A percentile compares a stretch with the other conserved stretches of the same genome.
These are phyloP conservation scores for Carabus problematicus DNA, from an alignment of 2,888 invertebrate genomes.

Conservation along the genomic window DNA sequence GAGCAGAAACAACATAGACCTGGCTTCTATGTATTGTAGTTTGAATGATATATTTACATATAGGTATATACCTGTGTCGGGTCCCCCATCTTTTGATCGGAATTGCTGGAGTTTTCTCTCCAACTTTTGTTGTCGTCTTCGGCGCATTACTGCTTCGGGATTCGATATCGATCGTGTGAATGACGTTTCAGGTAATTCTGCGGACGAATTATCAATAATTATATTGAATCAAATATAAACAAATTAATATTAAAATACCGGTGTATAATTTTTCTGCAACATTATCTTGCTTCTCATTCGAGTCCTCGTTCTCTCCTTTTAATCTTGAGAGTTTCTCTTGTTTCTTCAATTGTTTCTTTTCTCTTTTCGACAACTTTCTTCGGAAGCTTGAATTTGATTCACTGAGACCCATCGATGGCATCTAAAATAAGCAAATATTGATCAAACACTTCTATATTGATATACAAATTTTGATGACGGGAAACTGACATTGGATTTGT, in stretches of 20 bases:
- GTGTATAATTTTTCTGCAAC: constrained; percentile 93
- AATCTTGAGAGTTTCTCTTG: constrained; percentile 85
- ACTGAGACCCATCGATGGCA: constrained; percentile 71
- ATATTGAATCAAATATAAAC: too few relatives aligned
- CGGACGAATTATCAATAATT: constrained; percentile 47
- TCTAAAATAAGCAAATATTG: constrained; percentile 55
- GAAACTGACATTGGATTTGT: constrained; percentile 73
- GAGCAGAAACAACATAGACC: too few relatives aligned
- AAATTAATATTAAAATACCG: constrained; percentile 60
- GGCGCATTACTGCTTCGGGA: constrained; percentile 99
- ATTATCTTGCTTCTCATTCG: constrained; percentile 74
- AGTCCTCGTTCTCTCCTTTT: constrained; percentile 70
- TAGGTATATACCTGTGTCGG: constrained; percentile 74
- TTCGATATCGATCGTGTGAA: constrained; percentile 99
- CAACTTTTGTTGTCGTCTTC: constrained; percentile 93
- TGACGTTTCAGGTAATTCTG: constrained; percentile 96
- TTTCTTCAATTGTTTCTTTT: constrained; percentile 97
- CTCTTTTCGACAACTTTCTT: constrained; percentile 93
- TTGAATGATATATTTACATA: background rate
- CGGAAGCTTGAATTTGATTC: constrained; percentile 86
- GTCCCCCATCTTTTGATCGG: constrained; percentile 92
- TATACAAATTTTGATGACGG: background rate
- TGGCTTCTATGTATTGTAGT: background rate
- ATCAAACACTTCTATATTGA: background rate
- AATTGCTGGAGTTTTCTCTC: constrained; percentile 97